Percentiles rank a stretch among this genome's conserved stretches.
Evolutionary conservation across 2,113 vertebrate species (phyloP).

Genomic region (Dendropsophus ebraccatus): DNA sequence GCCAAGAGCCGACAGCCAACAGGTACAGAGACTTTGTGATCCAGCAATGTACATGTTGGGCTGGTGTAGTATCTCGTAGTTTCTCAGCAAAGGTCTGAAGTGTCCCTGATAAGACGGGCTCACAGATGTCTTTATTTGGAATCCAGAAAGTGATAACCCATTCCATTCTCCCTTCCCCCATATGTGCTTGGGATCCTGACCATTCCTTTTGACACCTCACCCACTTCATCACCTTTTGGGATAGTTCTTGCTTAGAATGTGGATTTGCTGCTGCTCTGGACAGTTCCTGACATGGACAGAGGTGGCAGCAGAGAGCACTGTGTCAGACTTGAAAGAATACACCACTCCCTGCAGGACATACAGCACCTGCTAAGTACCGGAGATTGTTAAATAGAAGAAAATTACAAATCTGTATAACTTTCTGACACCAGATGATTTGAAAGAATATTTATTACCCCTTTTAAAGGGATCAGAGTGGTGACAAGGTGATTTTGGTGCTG

Average conservation of each 20-base stretch:
- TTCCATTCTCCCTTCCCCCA: neutral
- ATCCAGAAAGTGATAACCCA: neutral
- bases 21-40: slow-evolving; percentile 71
- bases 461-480: too few species aligned
- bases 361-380: too few species aligned
- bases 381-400: too few species aligned
- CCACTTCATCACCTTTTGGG: neutral
- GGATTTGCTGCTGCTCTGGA: too few species aligned
- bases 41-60: neutral
- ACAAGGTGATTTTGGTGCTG: too few species aligned
- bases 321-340: too few species aligned
- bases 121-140: neutral
- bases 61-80: neutral
- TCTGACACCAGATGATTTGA: too few species aligned
- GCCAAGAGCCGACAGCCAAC: slow-evolving; percentile 92
- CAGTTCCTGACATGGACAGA: too few species aligned
- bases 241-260: neutral
- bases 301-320: too few species aligned
- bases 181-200: neutral
- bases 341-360: too few species aligned
- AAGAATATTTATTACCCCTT: too few species aligned
- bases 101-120: neutral
- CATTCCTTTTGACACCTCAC: neutral
- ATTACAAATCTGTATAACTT: too few species aligned
- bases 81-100: neutral